A percentile compares a stretch with the other conserved stretches of the same genome.
These are phyloP conservation scores for Protaetia brevitarsis DNA, from an alignment of 1,140 invertebrate species.

Conservation along the genomic window DNA sequence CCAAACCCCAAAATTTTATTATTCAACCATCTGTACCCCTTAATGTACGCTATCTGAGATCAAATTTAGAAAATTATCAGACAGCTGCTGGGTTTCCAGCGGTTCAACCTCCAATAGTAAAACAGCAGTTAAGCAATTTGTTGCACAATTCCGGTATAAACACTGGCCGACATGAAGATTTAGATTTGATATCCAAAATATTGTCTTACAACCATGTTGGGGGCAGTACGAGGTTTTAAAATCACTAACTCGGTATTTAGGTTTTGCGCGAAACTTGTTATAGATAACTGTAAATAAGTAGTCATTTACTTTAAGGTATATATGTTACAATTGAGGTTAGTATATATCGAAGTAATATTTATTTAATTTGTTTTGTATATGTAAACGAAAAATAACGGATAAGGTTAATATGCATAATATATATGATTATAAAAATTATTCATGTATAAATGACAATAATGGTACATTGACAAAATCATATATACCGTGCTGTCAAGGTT, in stretches of 20 bases:
- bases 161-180: constrained; percentile 60
- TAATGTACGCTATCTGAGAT: constrained; percentile 25
- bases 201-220: constrained; percentile 65
- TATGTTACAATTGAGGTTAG: too few relatives aligned
- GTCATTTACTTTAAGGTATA: constrained; percentile 9
- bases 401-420: too few relatives aligned
- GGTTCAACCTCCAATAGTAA: constrained; percentile 49
- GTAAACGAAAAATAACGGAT: too few relatives aligned
- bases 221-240: background rate
- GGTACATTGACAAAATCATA: too few relatives aligned
- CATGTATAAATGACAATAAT: too few relatives aligned
- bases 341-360: too few relatives aligned
- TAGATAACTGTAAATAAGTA: background rate
- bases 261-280: too few relatives aligned
- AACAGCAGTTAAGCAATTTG: constrained; percentile 62
- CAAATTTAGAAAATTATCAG: constrained; percentile 24
- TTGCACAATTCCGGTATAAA: constrained; percentile 62
- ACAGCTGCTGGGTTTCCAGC: constrained; percentile 7
- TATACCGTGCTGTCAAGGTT: too few relatives aligned
- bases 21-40: constrained; percentile 11
- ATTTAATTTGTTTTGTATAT: too few relatives aligned
- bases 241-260: too few relatives aligned
- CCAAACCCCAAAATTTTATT: background rate
- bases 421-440: too few relatives aligned
- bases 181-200: constrained; percentile 77